Evolutionary conservation across 2,888 invertebrate genomes (phyloP).

Genomic region (Heliconius hortense): DNA sequence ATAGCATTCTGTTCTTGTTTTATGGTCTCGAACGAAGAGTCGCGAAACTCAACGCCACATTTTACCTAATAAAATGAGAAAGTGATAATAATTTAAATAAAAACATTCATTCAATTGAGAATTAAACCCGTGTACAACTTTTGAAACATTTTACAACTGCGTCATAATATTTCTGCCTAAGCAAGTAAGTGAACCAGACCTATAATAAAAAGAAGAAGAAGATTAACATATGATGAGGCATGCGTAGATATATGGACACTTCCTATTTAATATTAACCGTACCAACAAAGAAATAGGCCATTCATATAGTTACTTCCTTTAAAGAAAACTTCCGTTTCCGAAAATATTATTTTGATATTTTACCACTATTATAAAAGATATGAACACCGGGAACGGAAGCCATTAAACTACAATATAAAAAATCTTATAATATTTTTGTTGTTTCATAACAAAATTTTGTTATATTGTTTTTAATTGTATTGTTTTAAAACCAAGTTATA

Average conservation of each 20-base stretch:
- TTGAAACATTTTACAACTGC: background rate
- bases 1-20: too few relatives aligned
- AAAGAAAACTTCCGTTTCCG: slow-evolving; percentile 19
- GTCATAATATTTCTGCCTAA: background rate
- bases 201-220: too few relatives aligned
- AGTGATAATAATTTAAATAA: too few relatives aligned
- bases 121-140: too few relatives aligned
- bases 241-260: too few relatives aligned
- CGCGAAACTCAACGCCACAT: too few relatives aligned
- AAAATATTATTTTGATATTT: background rate
- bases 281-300: background rate
- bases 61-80: too few relatives aligned
- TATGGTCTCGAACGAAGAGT: too few relatives aligned
- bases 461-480: slow-evolving; percentile 2
- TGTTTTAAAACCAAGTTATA: background rate
- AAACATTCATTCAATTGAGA: too few relatives aligned
- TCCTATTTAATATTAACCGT: too few relatives aligned
- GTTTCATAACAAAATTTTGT: background rate
- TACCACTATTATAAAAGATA: slow-evolving; percentile 11
- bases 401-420: slow-evolving; percentile 16
- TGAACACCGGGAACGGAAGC: slow-evolving; percentile 27
- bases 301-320: slow-evolving; percentile 2
- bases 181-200: too few relatives aligned
- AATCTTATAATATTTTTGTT: background rate
- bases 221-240: too few relatives aligned